These are phyloP conservation scores for Steinernema feltiae DNA, from an alignment of 1,140 invertebrate genomes.

Conservation along the genomic window DNA sequence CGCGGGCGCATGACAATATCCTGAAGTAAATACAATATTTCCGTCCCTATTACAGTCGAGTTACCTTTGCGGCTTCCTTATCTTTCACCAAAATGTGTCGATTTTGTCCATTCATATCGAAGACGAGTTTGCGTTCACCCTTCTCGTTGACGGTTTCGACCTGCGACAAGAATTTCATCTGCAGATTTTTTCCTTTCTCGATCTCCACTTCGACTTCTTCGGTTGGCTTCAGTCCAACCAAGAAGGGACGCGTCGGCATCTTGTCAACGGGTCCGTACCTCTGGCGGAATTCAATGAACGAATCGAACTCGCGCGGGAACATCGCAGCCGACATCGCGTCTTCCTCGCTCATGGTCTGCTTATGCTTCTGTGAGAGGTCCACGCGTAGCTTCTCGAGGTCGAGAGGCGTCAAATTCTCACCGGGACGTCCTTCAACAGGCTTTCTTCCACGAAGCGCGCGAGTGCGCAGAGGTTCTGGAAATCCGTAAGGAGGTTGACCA, in stretches of 20 bases:
- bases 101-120: slow-evolving; percentile 93
- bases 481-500: slow-evolving; percentile 88
- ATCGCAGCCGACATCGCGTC: slow-evolving; percentile 93
- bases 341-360: slow-evolving; percentile 62
- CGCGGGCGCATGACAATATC: slow-evolving; percentile 86
- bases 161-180: slow-evolving; percentile 80
- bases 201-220: slow-evolving; percentile 93
- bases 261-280: slow-evolving; percentile 90
- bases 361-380: slow-evolving; percentile 72
- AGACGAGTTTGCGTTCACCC: slow-evolving; percentile 92
- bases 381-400: slow-evolving; percentile 79
- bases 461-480: slow-evolving; percentile 84
- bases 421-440: slow-evolving; percentile 80
- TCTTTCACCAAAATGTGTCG: slow-evolving; percentile 67
- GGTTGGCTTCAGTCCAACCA: slow-evolving; percentile 89
- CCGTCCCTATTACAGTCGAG: neutral
- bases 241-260: slow-evolving; percentile 84
- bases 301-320: slow-evolving; percentile 89
- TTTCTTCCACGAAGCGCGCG: slow-evolving; percentile 72
- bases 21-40: neutral
- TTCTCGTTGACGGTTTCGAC: slow-evolving; percentile 74
- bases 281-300: slow-evolving; percentile 79
- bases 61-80: slow-evolving; percentile 65
- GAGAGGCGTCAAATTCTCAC: slow-evolving; percentile 72
- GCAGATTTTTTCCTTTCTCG: slow-evolving; percentile 87